phyloP scores from a whole-genome alignment of 1,140 invertebrate species.

The Tachypleus tridentatus region DNA sequence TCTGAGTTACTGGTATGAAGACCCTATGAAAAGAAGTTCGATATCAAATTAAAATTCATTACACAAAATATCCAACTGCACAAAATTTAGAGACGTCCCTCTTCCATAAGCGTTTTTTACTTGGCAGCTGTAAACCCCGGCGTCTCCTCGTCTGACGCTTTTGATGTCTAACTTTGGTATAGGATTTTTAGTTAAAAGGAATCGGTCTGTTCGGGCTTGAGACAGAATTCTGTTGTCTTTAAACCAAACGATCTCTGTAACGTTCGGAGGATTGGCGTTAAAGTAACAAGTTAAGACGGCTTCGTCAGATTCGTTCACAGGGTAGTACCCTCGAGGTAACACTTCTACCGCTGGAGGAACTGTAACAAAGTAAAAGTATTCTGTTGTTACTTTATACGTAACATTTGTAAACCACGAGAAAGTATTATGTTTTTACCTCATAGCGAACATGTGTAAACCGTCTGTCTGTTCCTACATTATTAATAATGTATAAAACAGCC shows the following conservation, averaged over 20 bases:
- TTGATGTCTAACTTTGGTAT: conserved; percentile 13
- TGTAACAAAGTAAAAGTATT: conserved; percentile 4
- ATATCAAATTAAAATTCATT: no score
- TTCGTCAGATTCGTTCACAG: conserved; percentile 21
- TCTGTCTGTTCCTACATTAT: no score
- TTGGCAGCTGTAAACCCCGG: conserved; percentile 24
- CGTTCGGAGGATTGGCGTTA: conserved; percentile 27
- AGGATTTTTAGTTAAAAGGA: conserved; percentile 3
- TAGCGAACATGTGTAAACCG: no score
- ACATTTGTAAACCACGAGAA: no score
- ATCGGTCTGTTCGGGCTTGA: not conserved
- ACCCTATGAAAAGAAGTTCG: no score
- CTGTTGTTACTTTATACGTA: not conserved
- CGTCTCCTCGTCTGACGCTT: conserved; percentile 25
- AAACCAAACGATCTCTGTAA: conserved; percentile 25
- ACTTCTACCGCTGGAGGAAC: conserved; percentile 25
- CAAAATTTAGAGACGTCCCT: conserved; percentile 19
- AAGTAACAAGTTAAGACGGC: conserved; percentile 22
- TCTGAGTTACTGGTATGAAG: no score
- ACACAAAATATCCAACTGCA: conserved; percentile 12
- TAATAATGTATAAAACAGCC: no score
- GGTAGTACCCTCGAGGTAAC: conserved; percentile 17
- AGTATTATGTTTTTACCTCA: no score
- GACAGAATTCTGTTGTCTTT: conserved; percentile 18
- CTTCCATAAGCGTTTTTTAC: conserved; percentile 28